Conservation (phyloP, 2,888 invertebrate genomes). For the Lithosia quadra region DNA sequence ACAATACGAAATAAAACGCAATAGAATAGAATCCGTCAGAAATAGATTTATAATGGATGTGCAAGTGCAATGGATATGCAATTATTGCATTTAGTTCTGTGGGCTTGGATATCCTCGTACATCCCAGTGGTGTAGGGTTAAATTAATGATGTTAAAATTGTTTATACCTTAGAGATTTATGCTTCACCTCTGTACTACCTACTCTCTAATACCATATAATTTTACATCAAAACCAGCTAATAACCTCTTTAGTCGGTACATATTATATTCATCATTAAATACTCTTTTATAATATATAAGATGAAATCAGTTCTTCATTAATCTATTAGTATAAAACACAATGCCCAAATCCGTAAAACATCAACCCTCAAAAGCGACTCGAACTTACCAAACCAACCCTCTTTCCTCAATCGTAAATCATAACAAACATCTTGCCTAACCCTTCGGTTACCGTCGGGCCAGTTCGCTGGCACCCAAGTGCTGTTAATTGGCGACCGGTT, state of each 20-base stretch:
- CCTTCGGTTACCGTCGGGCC: slow-evolving; percentile 73
- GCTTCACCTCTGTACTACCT: too few relatives aligned
- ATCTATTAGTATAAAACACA: slow-evolving; percentile 8
- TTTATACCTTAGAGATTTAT: too few relatives aligned
- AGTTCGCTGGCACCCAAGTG: slow-evolving; percentile 72
- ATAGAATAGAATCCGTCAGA: too few relatives aligned
- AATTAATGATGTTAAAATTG: too few relatives aligned
- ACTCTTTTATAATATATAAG: neutral
- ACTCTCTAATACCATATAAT: too few relatives aligned
- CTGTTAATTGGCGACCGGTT: slow-evolving; percentile 83
- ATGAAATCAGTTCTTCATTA: neutral
- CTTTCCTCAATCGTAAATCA: slow-evolving; percentile 77
- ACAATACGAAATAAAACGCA: too few relatives aligned
- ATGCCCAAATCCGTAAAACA: slow-evolving; percentile 29
- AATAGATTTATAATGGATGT: too few relatives aligned
- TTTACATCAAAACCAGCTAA: too few relatives aligned
- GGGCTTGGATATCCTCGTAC: too few relatives aligned
- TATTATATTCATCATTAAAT: neutral
- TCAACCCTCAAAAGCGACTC: slow-evolving; percentile 54
- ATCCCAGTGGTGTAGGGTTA: too few relatives aligned
- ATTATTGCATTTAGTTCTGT: too few relatives aligned
- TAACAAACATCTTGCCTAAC: slow-evolving; percentile 83
- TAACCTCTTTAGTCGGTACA: neutral
- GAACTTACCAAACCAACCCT: slow-evolving; percentile 47
- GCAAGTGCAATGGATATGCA: too few relatives aligned